Evolutionary conservation across 1,140 invertebrate species (phyloP).

Genomic region (Drosophila navojoa): DNA sequence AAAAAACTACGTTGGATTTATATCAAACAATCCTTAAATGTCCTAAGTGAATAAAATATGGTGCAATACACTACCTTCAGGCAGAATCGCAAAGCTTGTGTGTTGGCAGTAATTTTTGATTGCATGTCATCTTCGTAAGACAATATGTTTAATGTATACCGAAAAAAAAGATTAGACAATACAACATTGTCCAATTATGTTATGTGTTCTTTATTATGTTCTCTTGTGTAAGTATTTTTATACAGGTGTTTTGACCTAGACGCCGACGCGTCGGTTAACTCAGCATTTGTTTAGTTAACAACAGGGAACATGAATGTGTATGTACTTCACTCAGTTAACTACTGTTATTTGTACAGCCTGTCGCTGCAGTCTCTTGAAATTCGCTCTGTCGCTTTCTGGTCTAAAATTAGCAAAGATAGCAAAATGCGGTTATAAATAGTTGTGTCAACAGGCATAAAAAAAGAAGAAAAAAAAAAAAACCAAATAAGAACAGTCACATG

Average conservation of each 20-base stretch:
- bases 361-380: slow-evolving; percentile 63
- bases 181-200: too few relatives aligned
- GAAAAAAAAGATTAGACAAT: too few relatives aligned
- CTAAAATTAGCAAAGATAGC: slow-evolving; percentile 79
- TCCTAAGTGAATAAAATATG: too few relatives aligned
- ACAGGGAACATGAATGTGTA: background rate
- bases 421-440: slow-evolving; percentile 73
- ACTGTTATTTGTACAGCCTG: slow-evolving; percentile 69
- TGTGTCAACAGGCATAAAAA: slow-evolving; percentile 62
- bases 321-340: slow-evolving; percentile 3
- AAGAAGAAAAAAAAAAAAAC: slow-evolving; percentile 29
- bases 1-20: slow-evolving; percentile 14
- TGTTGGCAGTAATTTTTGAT: too few relatives aligned
- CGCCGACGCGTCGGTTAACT: slow-evolving; percentile 16
- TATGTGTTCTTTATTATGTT: too few relatives aligned
- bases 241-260: slow-evolving; percentile 53
- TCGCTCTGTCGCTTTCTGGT: slow-evolving; percentile 53
- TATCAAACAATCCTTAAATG: slow-evolving; percentile 1
- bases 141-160: too few relatives aligned
- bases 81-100: too few relatives aligned
- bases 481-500: slow-evolving; percentile 44
- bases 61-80: too few relatives aligned
- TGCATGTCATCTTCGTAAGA: too few relatives aligned
- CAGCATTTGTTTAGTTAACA: slow-evolving; percentile 54
- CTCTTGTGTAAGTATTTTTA: too few relatives aligned